Percentiles rank a stretch among this genome's conserved stretches.
Evolutionary conservation across 2,888 invertebrate genomes (phyloP).

Genomic region (Barypeithes pellucidus): DNA sequence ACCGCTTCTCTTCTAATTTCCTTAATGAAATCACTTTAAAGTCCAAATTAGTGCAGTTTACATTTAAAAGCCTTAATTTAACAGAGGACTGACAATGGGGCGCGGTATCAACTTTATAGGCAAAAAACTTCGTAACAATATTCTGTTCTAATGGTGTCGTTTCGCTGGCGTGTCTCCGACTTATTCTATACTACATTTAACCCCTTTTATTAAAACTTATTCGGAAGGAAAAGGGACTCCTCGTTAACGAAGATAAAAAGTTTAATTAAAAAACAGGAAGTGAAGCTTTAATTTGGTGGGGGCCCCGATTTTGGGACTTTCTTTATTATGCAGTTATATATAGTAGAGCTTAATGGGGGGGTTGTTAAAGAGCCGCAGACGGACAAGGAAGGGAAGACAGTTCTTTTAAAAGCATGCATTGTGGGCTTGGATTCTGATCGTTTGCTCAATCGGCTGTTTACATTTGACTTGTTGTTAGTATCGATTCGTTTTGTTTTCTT

Average conservation of each 20-base stretch:
- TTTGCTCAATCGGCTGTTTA: too few relatives aligned
- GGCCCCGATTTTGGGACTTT: neutral
- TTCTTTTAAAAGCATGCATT: too few relatives aligned
- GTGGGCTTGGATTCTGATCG: too few relatives aligned
- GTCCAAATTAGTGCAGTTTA: constrained; percentile 12
- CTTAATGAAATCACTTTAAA: constrained; percentile 1
- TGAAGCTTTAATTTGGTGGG: constrained; percentile 6
- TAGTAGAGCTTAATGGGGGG: too few relatives aligned
- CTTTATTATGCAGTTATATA: neutral
- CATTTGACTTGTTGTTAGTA: too few relatives aligned
- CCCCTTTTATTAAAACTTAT: constrained; percentile 41
- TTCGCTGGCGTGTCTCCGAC: constrained; percentile 28
- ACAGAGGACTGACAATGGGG: neutral
- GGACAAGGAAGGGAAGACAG: too few relatives aligned
- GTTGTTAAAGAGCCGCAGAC: too few relatives aligned
- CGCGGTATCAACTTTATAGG: constrained; percentile 18
- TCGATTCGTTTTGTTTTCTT: too few relatives aligned
- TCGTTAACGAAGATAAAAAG: constrained; percentile 31
- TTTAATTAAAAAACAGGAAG: constrained; percentile 32
- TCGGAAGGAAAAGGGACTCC: constrained; percentile 15
- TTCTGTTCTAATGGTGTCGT: constrained; percentile 11
- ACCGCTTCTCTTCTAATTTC: neutral
- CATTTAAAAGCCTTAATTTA: constrained; percentile 24
- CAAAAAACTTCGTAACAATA: constrained; percentile 20
- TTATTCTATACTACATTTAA: constrained; percentile 36